phyloP scores from a whole-genome alignment of 2,888 invertebrate genomes.

The Cancer borealis region DNA sequence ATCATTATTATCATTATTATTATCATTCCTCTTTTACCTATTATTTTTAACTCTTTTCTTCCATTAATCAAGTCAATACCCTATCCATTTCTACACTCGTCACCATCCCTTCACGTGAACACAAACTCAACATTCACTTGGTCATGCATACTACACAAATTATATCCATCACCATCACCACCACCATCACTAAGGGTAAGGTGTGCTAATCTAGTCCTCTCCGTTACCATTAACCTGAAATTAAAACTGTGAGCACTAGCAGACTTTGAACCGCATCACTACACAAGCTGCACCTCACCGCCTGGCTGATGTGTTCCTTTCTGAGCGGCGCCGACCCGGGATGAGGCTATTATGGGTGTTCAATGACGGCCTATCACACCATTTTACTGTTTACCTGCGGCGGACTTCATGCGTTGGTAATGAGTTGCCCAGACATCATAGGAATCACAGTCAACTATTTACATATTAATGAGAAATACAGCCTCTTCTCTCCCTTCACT shows the following conservation, averaged over 20 bases:
- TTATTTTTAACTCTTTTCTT: neutral
- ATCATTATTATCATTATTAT: neutral
- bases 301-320: constrained; percentile 13
- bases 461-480: neutral
- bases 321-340: neutral
- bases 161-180: neutral
- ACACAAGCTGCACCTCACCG: neutral
- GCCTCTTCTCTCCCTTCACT: neutral
- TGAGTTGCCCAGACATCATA: neutral
- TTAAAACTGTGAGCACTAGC: neutral
- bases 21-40: neutral
- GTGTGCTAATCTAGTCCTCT: neutral
- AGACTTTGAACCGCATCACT: neutral
- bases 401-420: neutral
- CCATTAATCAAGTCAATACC: neutral
- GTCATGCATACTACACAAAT: neutral
- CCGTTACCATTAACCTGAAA: neutral
- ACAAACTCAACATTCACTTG: neutral
- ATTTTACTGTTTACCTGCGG: neutral
- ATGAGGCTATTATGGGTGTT: neutral
- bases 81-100: neutral
- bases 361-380: constrained; percentile 4
- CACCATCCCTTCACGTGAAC: neutral
- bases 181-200: neutral
- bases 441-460: neutral